Conservation (phyloP, 2,113 vertebrate genomes). For the Fukomys damarensis region DNA sequence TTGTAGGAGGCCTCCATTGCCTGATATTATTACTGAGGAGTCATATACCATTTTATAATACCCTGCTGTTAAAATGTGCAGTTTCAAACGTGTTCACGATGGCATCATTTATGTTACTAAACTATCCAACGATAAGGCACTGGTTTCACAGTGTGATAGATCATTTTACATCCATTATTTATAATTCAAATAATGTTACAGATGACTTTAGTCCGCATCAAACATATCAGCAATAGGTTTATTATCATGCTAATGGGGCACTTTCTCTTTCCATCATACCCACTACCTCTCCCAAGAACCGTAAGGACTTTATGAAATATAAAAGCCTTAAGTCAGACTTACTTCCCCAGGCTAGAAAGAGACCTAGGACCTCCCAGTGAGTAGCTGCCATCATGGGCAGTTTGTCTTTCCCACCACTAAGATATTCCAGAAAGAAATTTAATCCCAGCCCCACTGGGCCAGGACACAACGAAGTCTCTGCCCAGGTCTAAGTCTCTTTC, state of each 20-base stretch:
- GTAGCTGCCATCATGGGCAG: not conserved
- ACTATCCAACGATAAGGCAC: not conserved
- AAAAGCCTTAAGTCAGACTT: not conserved
- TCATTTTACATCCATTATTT: not conserved
- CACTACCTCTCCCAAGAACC: not conserved
- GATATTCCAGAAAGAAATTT: not conserved
- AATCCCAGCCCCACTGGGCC: not conserved
- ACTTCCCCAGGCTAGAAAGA: not conserved
- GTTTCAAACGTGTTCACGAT: not conserved
- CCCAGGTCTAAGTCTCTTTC: not conserved
- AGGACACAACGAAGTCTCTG: not conserved
- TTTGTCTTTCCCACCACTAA: not conserved
- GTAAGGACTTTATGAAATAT: not conserved
- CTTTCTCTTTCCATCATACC: not conserved
- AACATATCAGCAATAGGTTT: not conserved
- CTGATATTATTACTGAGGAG: not conserved
- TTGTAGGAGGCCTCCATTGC: not conserved
- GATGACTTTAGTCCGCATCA: not conserved
- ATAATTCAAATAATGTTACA: conserved; percentile 12
- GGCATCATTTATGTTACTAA: not conserved
- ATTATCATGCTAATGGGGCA: not conserved
- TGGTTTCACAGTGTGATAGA: not conserved
- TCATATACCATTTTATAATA: not conserved
- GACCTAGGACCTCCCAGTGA: not conserved
- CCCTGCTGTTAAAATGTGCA: not conserved